Evolutionary conservation across 2,888 invertebrate genomes (phyloP), one percentile per base, ranked within the genome.

Genomic region (Tiphia femorata): DNA sequence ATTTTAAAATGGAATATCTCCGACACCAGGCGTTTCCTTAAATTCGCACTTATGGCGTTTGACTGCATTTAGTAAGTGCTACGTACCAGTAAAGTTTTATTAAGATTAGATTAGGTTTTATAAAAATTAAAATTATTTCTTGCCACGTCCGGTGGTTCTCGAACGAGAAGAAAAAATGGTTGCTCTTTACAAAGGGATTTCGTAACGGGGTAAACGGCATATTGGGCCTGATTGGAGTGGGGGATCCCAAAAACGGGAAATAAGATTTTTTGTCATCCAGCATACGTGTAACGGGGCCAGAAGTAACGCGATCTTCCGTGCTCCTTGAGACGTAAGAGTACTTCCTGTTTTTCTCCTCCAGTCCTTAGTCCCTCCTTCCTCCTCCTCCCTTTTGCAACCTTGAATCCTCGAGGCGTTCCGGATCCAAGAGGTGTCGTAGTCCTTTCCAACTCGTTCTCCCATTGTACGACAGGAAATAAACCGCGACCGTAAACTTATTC

Each of bases 341-440:
- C 49, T 58, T 58, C 65, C 62, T 58, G 60, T 60, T 63, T 55
- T 49, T 25, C 50, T 58, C 40, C 33, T 14, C 46, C 40, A 41
- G 46, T 44, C 50, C 16, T 49, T 35, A 50, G 29, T 48, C 49
- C 37, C 16, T 42, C 29, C 25, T 19, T 27, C 25, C 33, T 46
- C 43, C 33, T 54, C 27, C 35, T 49, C 17, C 35, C 7, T n/a
- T 20, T 42, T 7, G n/a, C n/a, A n/a, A n/a, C n/a, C n/a, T n/a
- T n/a, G n/a, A n/a, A n/a, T n/a, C n/a, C n/a, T n/a, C n/a, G n/a
- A n/a, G n/a, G n/a, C n/a, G n/a, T n/a, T n/a, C n/a, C n/a, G 21
- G 25, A 37, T 23, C 27, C 46, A 27, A 17, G 30, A 3, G 20
- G 10, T 42, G 10, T 25, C 30, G 5, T 52, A 38, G 40, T 33